These are phyloP conservation scores for Aphaenogaster rudis DNA, from an alignment of 1,140 invertebrate species.

Conservation along the genomic window DNA sequence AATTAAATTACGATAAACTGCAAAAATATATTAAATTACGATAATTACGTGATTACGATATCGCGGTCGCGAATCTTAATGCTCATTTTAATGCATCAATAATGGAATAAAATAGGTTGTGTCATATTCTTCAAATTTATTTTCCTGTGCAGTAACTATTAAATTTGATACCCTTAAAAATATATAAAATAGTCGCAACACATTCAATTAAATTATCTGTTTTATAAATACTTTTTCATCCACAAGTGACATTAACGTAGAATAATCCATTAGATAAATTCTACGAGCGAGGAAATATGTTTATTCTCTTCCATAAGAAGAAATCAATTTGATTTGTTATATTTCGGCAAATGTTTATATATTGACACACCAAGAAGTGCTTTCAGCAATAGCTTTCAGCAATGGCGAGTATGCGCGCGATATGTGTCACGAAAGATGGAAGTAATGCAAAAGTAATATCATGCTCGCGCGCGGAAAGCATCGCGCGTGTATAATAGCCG, in stretches of 20 bases:
- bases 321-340: constrained; percentile 28
- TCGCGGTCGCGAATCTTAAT: background rate
- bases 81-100: background rate
- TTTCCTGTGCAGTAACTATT: background rate
- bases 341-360: constrained; percentile 46
- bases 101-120: background rate
- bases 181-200: background rate
- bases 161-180: background rate
- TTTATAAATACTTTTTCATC: background rate
- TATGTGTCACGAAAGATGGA: constrained; percentile 39
- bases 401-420: constrained; percentile 44
- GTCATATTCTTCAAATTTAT: background rate
- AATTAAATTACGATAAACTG: background rate
- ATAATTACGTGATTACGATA: background rate
- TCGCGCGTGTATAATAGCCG: constrained; percentile 48
- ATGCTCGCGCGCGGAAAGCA: constrained; percentile 39
- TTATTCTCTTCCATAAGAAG: background rate
- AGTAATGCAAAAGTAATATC: constrained; percentile 77
- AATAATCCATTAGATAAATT: constrained; percentile 14
- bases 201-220: background rate
- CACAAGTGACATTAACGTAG: background rate
- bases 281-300: background rate
- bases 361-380: constrained; percentile 27
- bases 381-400: constrained; percentile 40
- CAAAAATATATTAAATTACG: background rate